Evolutionary conservation across 2,797 vertebrate genomes (phyloP).

Genomic region (Kryptolebias ocellatus): DNA sequence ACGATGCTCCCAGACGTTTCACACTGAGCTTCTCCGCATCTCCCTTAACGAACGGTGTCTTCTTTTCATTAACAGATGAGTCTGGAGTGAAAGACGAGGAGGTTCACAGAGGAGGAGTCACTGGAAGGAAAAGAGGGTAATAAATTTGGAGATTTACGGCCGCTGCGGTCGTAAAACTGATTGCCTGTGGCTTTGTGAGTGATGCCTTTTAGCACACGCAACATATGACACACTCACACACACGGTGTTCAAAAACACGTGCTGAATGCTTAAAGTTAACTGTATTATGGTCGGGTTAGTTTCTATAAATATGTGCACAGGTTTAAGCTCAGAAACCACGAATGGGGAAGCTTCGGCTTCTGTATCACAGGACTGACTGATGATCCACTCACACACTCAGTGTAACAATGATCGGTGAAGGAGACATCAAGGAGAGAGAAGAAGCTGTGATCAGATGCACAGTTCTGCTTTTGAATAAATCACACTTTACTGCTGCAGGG

Average conservation of each 20-base stretch:
- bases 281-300: not conserved
- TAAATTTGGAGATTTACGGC: constrained; percentile 67
- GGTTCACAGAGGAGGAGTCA: constrained; percentile 24
- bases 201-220: constrained; percentile 41
- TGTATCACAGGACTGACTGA: constrained; percentile 48
- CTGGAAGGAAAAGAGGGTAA: constrained; percentile 36
- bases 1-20: constrained; percentile 32
- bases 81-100: constrained; percentile 26
- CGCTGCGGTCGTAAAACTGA: constrained; percentile 54
- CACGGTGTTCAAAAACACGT: constrained; percentile 2
- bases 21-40: constrained; percentile 16
- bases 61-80: constrained; percentile 54
- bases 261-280: constrained; percentile 18
- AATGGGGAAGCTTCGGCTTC: not conserved
- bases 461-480: constrained; percentile 50
- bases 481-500: constrained; percentile 18
- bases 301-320: not conserved
- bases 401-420: constrained; percentile 50
- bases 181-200: constrained; percentile 54
- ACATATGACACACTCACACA: constrained; percentile 38
- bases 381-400: constrained; percentile 27
- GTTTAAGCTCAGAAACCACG: constrained; percentile 1
- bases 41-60: constrained; percentile 33
- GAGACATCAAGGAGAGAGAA: constrained; percentile 55
- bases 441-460: constrained; percentile 52